phyloP scores from a whole-genome alignment of 2,797 vertebrate species.

The Ptychadena robeensis region DNA sequence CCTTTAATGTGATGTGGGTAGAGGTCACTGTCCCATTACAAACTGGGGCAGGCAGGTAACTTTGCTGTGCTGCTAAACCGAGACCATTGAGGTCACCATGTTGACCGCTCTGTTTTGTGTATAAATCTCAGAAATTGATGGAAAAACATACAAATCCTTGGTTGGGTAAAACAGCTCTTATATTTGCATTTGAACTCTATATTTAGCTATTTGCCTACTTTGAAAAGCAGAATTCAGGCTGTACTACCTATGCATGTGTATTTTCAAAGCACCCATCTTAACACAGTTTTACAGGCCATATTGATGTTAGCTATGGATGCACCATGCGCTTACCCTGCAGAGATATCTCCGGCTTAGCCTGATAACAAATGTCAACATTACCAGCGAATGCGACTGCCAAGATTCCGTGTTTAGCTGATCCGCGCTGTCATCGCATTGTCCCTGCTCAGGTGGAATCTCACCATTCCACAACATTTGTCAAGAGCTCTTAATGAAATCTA shows the following conservation, averaged over 20 bases:
- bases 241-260: slow-evolving; percentile 8
- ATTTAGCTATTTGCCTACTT: too few species aligned
- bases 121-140: too few species aligned
- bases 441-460: slow-evolving; percentile 54
- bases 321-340: slow-evolving; percentile 35
- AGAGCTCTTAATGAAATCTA: slow-evolving; percentile 61
- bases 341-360: slow-evolving; percentile 53
- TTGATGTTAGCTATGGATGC: slow-evolving; percentile 52
- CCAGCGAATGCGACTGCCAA: slow-evolving; percentile 47
- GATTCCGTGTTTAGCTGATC: slow-evolving; percentile 57
- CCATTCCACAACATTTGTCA: slow-evolving; percentile 58
- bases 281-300: slow-evolving; percentile 28
- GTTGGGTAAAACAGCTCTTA: too few species aligned
- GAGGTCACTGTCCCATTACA: too few species aligned
- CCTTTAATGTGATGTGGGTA: too few species aligned
- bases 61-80: too few species aligned
- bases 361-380: slow-evolving; percentile 61
- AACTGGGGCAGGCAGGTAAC: too few species aligned
- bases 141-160: too few species aligned
- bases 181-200: too few species aligned
- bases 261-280: slow-evolving; percentile 38
- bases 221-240: neutral
- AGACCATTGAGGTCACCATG: too few species aligned
- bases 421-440: slow-evolving; percentile 54
- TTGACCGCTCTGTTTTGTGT: too few species aligned